Base-by-base conservation (phyloP, 1,140 invertebrate species). In the Aphaenogaster rudis region DNA sequence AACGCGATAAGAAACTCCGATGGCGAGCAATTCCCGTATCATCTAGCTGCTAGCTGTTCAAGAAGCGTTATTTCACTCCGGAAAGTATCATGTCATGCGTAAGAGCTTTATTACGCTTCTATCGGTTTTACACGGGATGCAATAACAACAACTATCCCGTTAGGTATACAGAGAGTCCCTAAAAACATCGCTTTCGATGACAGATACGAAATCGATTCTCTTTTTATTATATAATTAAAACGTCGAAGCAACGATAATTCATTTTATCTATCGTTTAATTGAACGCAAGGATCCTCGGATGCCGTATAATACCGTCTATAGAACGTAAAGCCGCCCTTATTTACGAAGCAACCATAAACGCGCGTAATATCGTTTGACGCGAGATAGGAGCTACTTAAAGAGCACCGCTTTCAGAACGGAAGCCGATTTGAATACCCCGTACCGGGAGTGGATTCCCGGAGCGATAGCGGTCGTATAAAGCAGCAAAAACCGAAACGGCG, bases 1-100 rank as follows among this genome's bases (percentile, higher is more conserved):
- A 74, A 76, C 63, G n/a, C 48, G 39, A 80, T 80, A 67, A 67
- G 78, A 67, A 67, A 80, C 72, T 84, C 33, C 69, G 42, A 57
- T 36, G 80, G 17, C 42, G 54, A 71, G 54, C 69, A 84, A 74
- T 84, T 84, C 69, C 67, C 69, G 33, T 36, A 17, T 21, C 42
- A 17, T 61, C 54, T 28, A 15, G 33, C 63, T 36, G 79, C 21
- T n/a, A 3, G 33, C 28, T 21, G 42, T 11, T 80, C 61, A 4
- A 57, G 69, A 50, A 48, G 28, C 54, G 54, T 76, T 76, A 50
- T 48, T 76, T 76, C 45, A 28, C 28, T 6, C 3, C 13, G 15
- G 57, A 28, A 61, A 84, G 48, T 82, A 76, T 84, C 54, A 17
- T n/a, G 42, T 50, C 28, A 57, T n/a, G 42, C 11, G 42, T 15